These are phyloP conservation scores for Nomada hirtipes DNA, from an alignment of 2,888 invertebrate species.

Conservation along the genomic window DNA sequence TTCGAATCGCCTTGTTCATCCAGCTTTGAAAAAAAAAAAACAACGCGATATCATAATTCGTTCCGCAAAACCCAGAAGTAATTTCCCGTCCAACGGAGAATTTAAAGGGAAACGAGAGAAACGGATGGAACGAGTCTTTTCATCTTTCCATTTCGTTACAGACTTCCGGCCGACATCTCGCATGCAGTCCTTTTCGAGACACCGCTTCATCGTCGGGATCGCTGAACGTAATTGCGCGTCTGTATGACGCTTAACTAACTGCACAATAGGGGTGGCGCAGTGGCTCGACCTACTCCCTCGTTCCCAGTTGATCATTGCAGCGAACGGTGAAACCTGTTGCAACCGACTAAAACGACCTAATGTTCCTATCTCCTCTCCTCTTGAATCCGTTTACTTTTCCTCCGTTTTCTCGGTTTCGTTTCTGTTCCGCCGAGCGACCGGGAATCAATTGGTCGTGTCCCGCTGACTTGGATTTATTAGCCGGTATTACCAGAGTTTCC, in stretches of 20 bases:
- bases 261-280: slow-evolving; percentile 23
- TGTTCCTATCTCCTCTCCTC: neutral
- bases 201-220: slow-evolving; percentile 1
- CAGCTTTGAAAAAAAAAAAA: slow-evolving; percentile 6
- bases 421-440: slow-evolving; percentile 3
- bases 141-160: neutral
- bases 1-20: neutral
- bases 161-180: neutral
- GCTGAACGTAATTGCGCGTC: slow-evolving; percentile 36
- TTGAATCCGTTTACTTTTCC: slow-evolving; percentile 20
- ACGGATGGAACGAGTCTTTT: neutral
- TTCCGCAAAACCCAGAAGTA: slow-evolving; percentile 10
- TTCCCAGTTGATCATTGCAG: slow-evolving; percentile 25
- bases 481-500: neutral
- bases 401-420: slow-evolving; percentile 16
- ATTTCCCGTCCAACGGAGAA: slow-evolving; percentile 40
- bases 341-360: slow-evolving; percentile 40
- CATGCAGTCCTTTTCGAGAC: slow-evolving; percentile 19
- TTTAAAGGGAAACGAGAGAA: neutral
- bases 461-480: slow-evolving; percentile 14
- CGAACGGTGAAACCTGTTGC: slow-evolving; percentile 60
- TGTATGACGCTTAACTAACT: slow-evolving; percentile 30
- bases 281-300: slow-evolving; percentile 18
- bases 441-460: slow-evolving; percentile 19
- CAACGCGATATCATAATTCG: neutral